Evolutionary conservation across 2,888 invertebrate genomes (phyloP).

Genomic region (Erebia epiphron): DNA sequence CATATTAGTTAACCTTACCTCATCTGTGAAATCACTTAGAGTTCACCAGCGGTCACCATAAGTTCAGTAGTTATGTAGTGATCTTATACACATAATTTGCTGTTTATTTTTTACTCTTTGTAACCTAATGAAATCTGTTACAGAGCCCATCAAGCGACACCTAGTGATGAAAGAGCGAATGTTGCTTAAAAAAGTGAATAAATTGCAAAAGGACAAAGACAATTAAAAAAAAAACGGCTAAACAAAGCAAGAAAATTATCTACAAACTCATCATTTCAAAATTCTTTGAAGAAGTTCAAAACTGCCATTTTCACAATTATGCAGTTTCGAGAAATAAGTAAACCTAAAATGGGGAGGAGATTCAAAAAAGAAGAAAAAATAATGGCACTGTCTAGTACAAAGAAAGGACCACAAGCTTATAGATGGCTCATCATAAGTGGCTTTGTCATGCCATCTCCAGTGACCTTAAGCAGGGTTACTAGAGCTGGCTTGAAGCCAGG

Average conservation of each 20-base stretch:
- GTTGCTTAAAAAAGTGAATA: background rate
- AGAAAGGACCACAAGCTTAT: background rate
- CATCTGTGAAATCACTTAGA: background rate
- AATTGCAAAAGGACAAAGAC: background rate
- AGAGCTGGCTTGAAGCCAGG: constrained; percentile 1
- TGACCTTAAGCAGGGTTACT: background rate
- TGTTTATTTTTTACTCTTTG: too few species aligned
- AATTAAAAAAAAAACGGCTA: background rate
- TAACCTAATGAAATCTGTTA: too few species aligned
- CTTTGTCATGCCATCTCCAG: background rate
- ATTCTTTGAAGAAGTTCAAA: background rate
- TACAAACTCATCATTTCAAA: background rate
- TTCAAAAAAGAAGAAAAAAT: too few species aligned
- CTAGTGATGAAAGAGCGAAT: background rate
- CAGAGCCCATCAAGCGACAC: too few species aligned
- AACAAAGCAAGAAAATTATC: background rate
- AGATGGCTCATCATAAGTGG: background rate
- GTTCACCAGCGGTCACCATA: too few species aligned
- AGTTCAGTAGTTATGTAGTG: background rate
- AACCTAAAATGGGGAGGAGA: constrained; percentile 1
- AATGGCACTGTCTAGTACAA: background rate
- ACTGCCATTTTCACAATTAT: background rate
- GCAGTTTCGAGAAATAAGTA: background rate
- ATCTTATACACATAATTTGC: background rate
- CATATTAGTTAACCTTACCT: too few species aligned